phyloP scores from a whole-genome alignment of 2,888 invertebrate genomes.

The Meiosimyza platycephala region DNA sequence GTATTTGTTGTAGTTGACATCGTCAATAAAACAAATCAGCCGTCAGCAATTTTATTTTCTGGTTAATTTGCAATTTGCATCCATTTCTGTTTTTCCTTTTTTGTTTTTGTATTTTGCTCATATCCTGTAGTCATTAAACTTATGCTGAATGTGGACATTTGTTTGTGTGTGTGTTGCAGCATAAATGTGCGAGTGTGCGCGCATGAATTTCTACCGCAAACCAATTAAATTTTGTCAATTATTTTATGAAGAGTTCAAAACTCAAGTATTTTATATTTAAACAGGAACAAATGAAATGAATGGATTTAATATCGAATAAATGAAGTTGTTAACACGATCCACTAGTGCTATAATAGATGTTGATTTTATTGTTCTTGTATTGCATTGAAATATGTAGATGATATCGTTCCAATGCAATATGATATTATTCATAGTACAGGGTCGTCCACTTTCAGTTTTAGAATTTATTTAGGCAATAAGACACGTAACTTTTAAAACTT shows the following conservation, averaged over 20 bases:
- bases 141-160: neutral
- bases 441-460: too few relatives aligned
- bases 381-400: too few relatives aligned
- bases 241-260: constrained; percentile 51
- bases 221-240: constrained; percentile 60
- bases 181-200: too few relatives aligned
- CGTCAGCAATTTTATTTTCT: constrained; percentile 34
- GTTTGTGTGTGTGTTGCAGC: too few relatives aligned
- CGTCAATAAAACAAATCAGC: constrained; percentile 34
- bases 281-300: constrained; percentile 1
- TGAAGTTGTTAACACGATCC: constrained; percentile 26
- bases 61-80: constrained; percentile 35
- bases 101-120: constrained; percentile 3
- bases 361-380: neutral
- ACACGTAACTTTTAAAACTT: too few relatives aligned
- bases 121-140: constrained; percentile 29
- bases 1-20: constrained; percentile 18
- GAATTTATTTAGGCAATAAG: too few relatives aligned
- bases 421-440: too few relatives aligned
- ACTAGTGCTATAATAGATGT: neutral
- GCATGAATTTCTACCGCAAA: constrained; percentile 42
- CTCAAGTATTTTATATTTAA: too few relatives aligned
- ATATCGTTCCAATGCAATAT: too few relatives aligned
- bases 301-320: constrained; percentile 5
- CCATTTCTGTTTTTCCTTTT: constrained; percentile 11